Evolutionary conservation across 1,140 invertebrate species (phyloP).

Genomic region (Tenebrio molitor): DNA sequence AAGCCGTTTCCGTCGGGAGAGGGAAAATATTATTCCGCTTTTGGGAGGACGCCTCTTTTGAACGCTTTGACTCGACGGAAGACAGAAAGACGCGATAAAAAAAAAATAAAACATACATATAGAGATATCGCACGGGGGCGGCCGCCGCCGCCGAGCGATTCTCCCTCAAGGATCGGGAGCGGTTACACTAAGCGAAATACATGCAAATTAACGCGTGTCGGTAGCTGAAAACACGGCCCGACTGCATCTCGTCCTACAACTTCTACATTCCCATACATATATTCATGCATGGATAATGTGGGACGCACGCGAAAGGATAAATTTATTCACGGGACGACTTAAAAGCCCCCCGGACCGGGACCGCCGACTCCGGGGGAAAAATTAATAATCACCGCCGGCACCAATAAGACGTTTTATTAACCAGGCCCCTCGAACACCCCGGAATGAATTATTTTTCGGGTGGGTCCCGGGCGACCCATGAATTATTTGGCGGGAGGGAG

Average conservation of each 20-base stretch:
- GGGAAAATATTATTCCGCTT: slow-evolving; percentile 59
- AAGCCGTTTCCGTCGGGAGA: slow-evolving; percentile 49
- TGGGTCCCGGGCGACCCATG: neutral
- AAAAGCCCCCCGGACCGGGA: slow-evolving; percentile 27
- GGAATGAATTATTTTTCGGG: slow-evolving; percentile 28
- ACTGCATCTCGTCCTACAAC: slow-evolving; percentile 34
- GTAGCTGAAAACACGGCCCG: slow-evolving; percentile 33
- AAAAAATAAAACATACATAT: slow-evolving; percentile 24
- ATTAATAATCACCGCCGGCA: slow-evolving; percentile 24
- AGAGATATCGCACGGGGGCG: neutral
- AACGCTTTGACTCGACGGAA: slow-evolving; percentile 41
- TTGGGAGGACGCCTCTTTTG: slow-evolving; percentile 51
- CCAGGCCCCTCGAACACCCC: slow-evolving; percentile 1
- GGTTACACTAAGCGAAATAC: slow-evolving; percentile 45
- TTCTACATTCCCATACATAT: slow-evolving; percentile 35
- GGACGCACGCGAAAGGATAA: slow-evolving; percentile 25
- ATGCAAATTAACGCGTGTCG: slow-evolving; percentile 38
- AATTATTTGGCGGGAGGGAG: slow-evolving; percentile 16
- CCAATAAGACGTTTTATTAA: slow-evolving; percentile 24
- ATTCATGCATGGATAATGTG: slow-evolving; percentile 34
- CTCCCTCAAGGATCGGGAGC: slow-evolving; percentile 31
- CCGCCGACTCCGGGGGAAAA: slow-evolving; percentile 17
- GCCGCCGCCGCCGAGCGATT: slow-evolving; percentile 10
- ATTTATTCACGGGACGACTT: slow-evolving; percentile 32
- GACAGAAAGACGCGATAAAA: slow-evolving; percentile 10